Base-by-base conservation (phyloP, 2,797 vertebrate genomes). In the Distichodus sexfasciatus region DNA sequence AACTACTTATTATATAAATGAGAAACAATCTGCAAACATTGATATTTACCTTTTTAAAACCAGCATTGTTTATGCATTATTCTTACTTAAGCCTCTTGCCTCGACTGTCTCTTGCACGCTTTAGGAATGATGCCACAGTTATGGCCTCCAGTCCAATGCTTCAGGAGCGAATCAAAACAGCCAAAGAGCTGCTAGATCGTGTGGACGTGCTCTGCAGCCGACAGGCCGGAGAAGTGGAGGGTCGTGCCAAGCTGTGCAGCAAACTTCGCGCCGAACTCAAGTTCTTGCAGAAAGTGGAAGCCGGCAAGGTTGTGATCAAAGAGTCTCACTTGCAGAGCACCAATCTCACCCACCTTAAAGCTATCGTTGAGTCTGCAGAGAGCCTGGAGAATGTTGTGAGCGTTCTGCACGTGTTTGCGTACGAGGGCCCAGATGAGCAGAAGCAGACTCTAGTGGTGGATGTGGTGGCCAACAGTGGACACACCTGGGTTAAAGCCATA, bases 401-500 rank as follows among this genome's bases (percentile, higher is more conserved):
- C 0, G 89, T 98, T 58, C 89, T 99, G 28, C 95, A 93, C 0
- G 95, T 96, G 53, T 97, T 97, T 50, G 82, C 88, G 31, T 97
- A 96, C 0, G 89, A 87, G 74, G 93, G 94, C 11, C 53, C 59
- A 1, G 74, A 83, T 1, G 91, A 92, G 1, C 79, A 84, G 23
- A 93, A 91, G 41, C 93, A 92, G 75, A 94, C 91, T 0, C 87
- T 99, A 44, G 93, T 95, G 69, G 97, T 99, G 46, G 96, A 99
- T 4, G 95, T 99, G 3, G 95, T 99, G 15, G 96, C 95, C 0
- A 94, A 95, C 0, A 84, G 88, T 0, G 97, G 96, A 0, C 95
- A 93, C 76, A 96, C 95, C 0, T 99, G 97, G 97, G 95, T 99
- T 72, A 99, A 98, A 82, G 95, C 96, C 0, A 94, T 98, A 0